These are phyloP conservation scores for Erpornis zantholeuca DNA, from an alignment of 2,113 vertebrate genomes.

Conservation along the genomic window DNA sequence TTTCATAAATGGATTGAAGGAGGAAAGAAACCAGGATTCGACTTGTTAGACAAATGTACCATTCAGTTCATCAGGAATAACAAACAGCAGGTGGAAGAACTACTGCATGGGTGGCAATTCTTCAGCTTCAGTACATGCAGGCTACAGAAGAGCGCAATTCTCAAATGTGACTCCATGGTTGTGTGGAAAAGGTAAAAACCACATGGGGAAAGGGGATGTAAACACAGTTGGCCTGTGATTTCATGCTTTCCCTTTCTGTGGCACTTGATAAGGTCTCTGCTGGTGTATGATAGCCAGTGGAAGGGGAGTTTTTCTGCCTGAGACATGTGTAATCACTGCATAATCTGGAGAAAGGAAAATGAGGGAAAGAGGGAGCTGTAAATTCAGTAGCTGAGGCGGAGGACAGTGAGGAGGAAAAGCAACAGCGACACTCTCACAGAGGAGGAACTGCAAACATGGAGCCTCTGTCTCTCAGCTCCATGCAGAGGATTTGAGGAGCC, in stretches of 20 bases:
- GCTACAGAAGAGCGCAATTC: background rate
- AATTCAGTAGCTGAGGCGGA: background rate
- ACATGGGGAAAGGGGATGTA: background rate
- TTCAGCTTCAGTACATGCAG: accelerated
- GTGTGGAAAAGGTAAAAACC: background rate
- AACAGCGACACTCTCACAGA: background rate
- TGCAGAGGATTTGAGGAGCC: background rate
- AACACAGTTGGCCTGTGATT: background rate
- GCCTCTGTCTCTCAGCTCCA: background rate
- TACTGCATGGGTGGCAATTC: background rate
- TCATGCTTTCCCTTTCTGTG: background rate
- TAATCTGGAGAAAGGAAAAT: background rate
- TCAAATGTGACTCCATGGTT: background rate
- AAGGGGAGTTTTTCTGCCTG: background rate
- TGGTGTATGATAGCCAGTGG: background rate
- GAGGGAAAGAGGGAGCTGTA: background rate
- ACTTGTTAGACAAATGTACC: background rate
- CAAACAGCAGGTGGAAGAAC: background rate
- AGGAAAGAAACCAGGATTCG: background rate
- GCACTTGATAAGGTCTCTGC: background rate
- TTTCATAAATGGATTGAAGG: background rate
- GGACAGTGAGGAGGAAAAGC: background rate
- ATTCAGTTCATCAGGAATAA: background rate
- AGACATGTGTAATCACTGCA: background rate
- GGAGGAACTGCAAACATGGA: background rate